Conservation (phyloP, 2,113 vertebrate species). For the Hippotragus niger region DNA sequence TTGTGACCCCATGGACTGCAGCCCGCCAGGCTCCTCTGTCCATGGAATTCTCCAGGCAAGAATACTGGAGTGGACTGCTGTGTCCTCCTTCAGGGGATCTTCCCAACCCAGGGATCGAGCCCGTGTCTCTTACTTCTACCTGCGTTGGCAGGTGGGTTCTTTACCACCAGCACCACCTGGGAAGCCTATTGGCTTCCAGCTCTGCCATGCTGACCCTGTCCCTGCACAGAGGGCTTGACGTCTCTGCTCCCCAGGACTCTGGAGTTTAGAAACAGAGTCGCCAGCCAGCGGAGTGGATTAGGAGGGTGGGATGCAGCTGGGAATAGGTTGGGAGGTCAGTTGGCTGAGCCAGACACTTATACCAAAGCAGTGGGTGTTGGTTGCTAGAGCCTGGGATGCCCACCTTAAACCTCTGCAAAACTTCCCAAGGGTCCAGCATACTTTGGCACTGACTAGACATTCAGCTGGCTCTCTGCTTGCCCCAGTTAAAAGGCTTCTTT, state of each 20-base stretch:
- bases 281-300: too few relatives aligned
- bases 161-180: background rate
- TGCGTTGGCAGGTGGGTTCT: background rate
- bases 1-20: background rate
- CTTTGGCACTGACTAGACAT: background rate
- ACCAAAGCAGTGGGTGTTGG: background rate
- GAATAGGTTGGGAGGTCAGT: background rate
- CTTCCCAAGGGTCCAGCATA: too few relatives aligned
- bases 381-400: background rate
- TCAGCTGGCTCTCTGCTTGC: background rate
- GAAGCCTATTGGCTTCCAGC: background rate
- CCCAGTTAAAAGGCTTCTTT: background rate
- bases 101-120: background rate
- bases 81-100: background rate
- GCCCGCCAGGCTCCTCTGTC: background rate
- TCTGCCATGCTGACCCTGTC: background rate
- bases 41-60: background rate
- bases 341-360: background rate
- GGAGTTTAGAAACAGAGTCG: background rate
- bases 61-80: background rate
- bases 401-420: background rate
- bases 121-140: accelerated
- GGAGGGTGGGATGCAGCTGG: background rate
- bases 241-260: background rate
- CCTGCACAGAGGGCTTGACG: background rate